phyloP scores from a whole-genome alignment of 2,113 vertebrate genomes.

The Megaceryle maxima region DNA sequence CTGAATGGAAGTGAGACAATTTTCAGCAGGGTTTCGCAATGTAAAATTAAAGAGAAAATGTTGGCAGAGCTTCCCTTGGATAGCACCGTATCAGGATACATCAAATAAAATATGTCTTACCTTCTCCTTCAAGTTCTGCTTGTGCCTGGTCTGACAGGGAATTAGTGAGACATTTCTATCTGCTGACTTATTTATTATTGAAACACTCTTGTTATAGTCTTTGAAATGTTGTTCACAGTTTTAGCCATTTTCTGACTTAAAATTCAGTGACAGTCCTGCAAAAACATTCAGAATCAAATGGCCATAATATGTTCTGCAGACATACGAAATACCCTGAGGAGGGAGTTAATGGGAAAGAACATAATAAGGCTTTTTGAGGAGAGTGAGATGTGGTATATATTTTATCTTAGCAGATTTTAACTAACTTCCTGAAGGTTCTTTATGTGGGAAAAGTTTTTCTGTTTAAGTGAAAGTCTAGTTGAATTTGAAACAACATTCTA shows the following conservation, averaged over 20 bases:
- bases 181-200: slow-evolving; percentile 22
- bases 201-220: not conserved
- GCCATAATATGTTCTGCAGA: slow-evolving; percentile 69
- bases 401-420: slow-evolving; percentile 67
- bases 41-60: slow-evolving; percentile 8
- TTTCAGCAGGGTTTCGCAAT: not conserved
- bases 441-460: slow-evolving; percentile 52
- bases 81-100: not conserved
- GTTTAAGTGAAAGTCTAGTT: slow-evolving; percentile 48
- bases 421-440: slow-evolving; percentile 54
- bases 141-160: not conserved
- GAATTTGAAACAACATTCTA: slow-evolving; percentile 30
- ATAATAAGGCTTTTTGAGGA: slow-evolving; percentile 65
- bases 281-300: slow-evolving; percentile 66
- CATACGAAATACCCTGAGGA: slow-evolving; percentile 67
- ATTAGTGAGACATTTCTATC: not conserved
- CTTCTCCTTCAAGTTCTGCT: not conserved
- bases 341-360: slow-evolving; percentile 67
- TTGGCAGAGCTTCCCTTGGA: slow-evolving; percentile 5
- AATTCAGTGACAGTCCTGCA: slow-evolving; percentile 50
- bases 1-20: not conserved
- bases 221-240: slow-evolving; percentile 28
- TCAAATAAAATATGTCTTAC: not conserved
- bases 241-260: slow-evolving; percentile 50
- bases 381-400: slow-evolving; percentile 58